Evolutionary conservation across 2,113 vertebrate species (phyloP), one percentile per base, ranked within the genome.

Genomic region (Caracal caracal): DNA sequence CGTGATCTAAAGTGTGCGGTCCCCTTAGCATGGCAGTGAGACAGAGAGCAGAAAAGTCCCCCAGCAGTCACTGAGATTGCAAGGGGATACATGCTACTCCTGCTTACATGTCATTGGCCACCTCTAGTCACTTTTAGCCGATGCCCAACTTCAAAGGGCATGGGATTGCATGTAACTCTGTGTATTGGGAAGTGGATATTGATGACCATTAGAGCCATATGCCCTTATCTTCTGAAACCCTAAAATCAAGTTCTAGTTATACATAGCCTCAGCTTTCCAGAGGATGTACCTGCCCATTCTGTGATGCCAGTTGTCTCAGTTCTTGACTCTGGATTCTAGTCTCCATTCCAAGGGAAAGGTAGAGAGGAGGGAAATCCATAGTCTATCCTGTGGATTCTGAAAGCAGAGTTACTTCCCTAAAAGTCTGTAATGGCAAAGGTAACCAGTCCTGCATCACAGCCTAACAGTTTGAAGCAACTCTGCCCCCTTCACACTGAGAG

Each of bases 41-140:
- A 51, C 2, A 68, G 28, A 61, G 6, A 24, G 17, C 65, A 93
- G 33, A 26, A 85, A 0, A 63, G 15, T 63, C 35, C 35, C 56
- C 28, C 9, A 6, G 8, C 15, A n/a, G 40, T 78, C 26, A 22
- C 0, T 3, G 12, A 5, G 1, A 12, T 26, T 15, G 0, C 22
- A 66, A 15, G 6, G 6, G 22, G 40, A 35, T 24, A 49, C 24
- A 11, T 10, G 15, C 22, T 40, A 66, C 73, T 73, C 3, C 40
- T 91, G 47, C 10, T 78, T 19, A 76, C 3, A 12, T 61, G 71
- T 37, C 56, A 65, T 3, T 68, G 56, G n/a, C 51, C 56, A 40
- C 26, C 10, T 78, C 43, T 47, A 24, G 40, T 79, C 56, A 56
- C 19, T 49, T 56, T 7, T 43, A 65, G 10, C 30, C 7, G n/a